Evolutionary conservation across 1,140 invertebrate genomes (phyloP).

Genomic region (Antheraea pernyi): DNA sequence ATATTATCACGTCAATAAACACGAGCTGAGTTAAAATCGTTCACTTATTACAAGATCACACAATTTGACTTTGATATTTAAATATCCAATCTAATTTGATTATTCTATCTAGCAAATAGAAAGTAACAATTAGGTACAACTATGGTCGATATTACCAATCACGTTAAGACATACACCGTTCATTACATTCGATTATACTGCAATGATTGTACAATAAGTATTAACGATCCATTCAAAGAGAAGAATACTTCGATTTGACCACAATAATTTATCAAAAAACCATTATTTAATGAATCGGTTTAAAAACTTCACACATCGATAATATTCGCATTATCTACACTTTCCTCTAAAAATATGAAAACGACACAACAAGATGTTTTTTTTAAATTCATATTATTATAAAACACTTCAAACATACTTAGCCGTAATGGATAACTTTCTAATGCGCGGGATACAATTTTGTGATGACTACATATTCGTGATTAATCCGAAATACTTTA

Average conservation of each 20-base stretch:
- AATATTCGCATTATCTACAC: conserved; percentile 57
- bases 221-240: conserved; percentile 67
- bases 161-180: conserved; percentile 49
- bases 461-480: conserved; percentile 68
- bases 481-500: conserved; percentile 60
- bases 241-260: conserved; percentile 62
- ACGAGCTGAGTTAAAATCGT: conserved; percentile 13
- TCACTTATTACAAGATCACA: conserved; percentile 45
- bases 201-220: conserved; percentile 66
- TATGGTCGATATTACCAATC: conserved; percentile 62
- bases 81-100: conserved; percentile 75
- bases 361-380: conserved; percentile 69
- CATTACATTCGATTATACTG: conserved; percentile 68
- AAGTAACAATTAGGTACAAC: conserved; percentile 75
- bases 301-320: conserved; percentile 49
- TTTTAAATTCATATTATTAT: conserved; percentile 37
- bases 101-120: conserved; percentile 78
- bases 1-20: conserved; percentile 11
- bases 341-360: conserved; percentile 69
- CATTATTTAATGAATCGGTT: conserved; percentile 40
- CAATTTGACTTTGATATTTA: conserved; percentile 55
- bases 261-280: conserved; percentile 69
- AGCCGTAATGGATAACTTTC: conserved; percentile 56
- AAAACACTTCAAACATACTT: conserved; percentile 59
- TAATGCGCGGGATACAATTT: conserved; percentile 58